Percentiles rank a stretch among this genome's conserved stretches.
Conservation (phyloP, 35 echinoderm and acorn worm species). For the Acanthaster planci region DNA sequence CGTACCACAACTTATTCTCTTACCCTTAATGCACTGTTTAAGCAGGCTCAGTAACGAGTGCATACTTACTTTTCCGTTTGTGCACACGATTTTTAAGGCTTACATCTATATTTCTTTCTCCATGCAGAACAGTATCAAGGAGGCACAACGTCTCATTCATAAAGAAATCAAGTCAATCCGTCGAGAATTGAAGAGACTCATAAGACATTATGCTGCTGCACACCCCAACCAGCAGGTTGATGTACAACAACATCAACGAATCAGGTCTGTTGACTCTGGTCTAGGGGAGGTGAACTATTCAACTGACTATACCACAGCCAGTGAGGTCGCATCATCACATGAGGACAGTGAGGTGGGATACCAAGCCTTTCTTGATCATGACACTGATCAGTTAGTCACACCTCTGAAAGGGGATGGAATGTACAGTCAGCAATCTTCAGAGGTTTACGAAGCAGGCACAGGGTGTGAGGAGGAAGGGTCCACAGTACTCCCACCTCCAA, state of each 20-base stretch:
- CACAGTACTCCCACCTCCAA: neutral
- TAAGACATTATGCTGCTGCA: neutral
- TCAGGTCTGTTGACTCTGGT: neutral
- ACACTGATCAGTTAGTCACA: neutral
- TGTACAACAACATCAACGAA: neutral
- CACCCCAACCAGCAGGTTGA: neutral
- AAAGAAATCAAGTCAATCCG: constrained; percentile 24
- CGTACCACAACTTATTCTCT: too few species aligned
- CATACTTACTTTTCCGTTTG: too few species aligned
- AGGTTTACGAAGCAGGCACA: neutral
- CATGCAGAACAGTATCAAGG: constrained; percentile 9
- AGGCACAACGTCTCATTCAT: constrained; percentile 10
- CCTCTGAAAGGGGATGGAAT: neutral
- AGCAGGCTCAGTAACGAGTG: too few species aligned
- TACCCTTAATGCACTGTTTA: too few species aligned
- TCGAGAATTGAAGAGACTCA: neutral
- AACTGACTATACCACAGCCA: neutral
- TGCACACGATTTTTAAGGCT: neutral
- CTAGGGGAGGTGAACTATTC: neutral
- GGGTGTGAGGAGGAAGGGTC: neutral
- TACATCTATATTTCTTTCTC: neutral
- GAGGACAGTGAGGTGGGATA: neutral
- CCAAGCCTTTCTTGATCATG: neutral
- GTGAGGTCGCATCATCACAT: neutral
- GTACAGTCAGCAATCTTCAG: neutral